Evolutionary conservation across 2,113 vertebrate species (phyloP).

Genomic region (Notothenia rossii): DNA sequence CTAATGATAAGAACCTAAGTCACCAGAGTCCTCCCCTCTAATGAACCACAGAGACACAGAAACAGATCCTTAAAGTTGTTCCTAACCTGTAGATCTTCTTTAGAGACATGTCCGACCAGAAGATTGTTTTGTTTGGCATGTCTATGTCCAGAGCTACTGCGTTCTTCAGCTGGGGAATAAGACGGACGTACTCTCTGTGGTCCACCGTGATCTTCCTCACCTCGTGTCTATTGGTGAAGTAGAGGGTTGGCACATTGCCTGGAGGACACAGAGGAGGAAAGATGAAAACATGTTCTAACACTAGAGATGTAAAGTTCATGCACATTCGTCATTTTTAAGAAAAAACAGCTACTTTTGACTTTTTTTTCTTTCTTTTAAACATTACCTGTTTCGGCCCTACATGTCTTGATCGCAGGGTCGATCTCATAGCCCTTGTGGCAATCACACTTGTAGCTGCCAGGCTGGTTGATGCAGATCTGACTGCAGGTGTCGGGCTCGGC

Average conservation of each 20-base stretch:
- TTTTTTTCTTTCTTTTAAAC: not conserved
- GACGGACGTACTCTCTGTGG: constrained; percentile 83
- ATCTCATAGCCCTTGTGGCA: constrained; percentile 85
- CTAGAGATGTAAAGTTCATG: not conserved
- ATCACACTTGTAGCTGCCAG: constrained; percentile 89
- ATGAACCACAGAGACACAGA: not conserved
- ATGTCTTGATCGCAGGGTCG: constrained; percentile 83
- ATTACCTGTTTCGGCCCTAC: constrained; percentile 87
- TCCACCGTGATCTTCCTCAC: constrained; percentile 88
- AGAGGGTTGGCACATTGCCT: constrained; percentile 86
- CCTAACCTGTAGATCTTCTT: constrained; percentile 91
- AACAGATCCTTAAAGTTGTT: too few relatives aligned
- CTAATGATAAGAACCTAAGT: not conserved
- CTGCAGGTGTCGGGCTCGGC: constrained; percentile 84
- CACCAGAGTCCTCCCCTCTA: not conserved
- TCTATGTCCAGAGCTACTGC: constrained; percentile 88
- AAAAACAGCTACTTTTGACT: not conserved
- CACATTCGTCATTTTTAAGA: not conserved
- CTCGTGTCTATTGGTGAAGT: constrained; percentile 90
- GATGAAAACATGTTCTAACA: not conserved
- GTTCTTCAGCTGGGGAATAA: constrained; percentile 87
- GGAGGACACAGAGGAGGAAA: not conserved
- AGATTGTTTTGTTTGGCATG: constrained; percentile 85
- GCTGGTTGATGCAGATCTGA: constrained; percentile 89
- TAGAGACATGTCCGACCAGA: constrained; percentile 89